Conservation (phyloP, 1,140 invertebrate species). For the Eriocheir sinensis region DNA sequence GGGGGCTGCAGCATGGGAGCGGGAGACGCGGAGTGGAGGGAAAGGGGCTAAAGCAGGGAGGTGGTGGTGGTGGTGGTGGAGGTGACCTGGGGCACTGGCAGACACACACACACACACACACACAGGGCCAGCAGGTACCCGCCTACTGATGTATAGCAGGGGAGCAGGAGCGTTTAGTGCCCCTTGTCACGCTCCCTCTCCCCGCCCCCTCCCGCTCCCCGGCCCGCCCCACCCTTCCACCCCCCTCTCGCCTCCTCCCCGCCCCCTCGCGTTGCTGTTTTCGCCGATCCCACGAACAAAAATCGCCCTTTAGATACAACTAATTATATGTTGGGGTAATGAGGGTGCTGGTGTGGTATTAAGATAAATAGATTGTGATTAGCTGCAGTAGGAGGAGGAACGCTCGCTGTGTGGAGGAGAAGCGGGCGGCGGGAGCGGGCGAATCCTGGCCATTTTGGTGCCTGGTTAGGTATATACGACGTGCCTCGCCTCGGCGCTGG, state of each 20-base stretch:
- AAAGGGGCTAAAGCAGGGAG: not conserved
- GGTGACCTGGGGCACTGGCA: not conserved
- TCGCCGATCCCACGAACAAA: slow-evolving; percentile 29
- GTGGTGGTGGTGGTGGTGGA: not conserved
- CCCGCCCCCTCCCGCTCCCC: not conserved
- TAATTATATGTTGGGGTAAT: slow-evolving; percentile 63
- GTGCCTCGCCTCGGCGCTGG: not conserved
- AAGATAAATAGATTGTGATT: slow-evolving; percentile 65
- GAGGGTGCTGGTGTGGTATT: slow-evolving; percentile 59
- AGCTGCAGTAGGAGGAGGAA: not conserved
- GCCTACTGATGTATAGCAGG: slow-evolving; percentile 28
- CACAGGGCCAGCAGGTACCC: slow-evolving; percentile 9
- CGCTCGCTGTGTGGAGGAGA: not conserved
- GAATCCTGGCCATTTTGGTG: slow-evolving; percentile 35
- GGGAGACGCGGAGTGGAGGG: not conserved
- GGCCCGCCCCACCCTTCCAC: not conserved
- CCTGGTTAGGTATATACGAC: not conserved
- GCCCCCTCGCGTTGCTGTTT: not conserved
- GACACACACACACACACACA: not conserved
- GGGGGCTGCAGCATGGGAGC: not conserved
- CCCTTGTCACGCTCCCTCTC: slow-evolving; percentile 46
- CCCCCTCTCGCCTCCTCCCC: not conserved
- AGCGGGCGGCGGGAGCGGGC: not conserved
- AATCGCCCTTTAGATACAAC: slow-evolving; percentile 59
- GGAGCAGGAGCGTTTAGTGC: slow-evolving; percentile 37